A percentile compares a stretch with the other conserved stretches of the same genome.
phyloP scores from a whole-genome alignment of 2,888 invertebrate species.

The Cheilosia pagana region DNA sequence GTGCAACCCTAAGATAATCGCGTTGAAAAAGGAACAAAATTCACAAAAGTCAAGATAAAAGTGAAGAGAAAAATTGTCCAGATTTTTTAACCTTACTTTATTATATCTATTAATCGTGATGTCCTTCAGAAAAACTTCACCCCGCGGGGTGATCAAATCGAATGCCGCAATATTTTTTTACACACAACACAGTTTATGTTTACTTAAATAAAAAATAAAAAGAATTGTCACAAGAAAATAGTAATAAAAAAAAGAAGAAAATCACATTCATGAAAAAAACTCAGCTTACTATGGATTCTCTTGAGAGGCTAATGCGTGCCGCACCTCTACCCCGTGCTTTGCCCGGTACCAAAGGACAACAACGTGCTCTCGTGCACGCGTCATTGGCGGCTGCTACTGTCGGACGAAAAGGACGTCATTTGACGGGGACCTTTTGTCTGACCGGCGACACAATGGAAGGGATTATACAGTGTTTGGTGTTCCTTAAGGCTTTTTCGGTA shows the following conservation, averaged over 20 bases:
- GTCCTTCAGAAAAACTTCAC: slow-evolving; percentile 51
- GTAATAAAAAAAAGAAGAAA: slow-evolving; percentile 34
- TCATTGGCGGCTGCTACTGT: slow-evolving; percentile 88
- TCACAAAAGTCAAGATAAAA: not conserved
- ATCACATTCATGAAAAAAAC: slow-evolving; percentile 61
- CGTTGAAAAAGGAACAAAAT: not conserved
- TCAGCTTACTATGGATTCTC: slow-evolving; percentile 88
- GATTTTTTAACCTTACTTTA: not conserved
- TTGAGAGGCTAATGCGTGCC: slow-evolving; percentile 91
- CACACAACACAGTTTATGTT: slow-evolving; percentile 42
- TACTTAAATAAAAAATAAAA: slow-evolving; percentile 53
- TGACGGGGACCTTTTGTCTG: slow-evolving; percentile 94
- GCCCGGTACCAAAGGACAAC: slow-evolving; percentile 84
- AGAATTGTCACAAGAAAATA: slow-evolving; percentile 19
- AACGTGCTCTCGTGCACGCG: slow-evolving; percentile 90
- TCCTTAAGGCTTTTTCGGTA: slow-evolving; percentile 96
- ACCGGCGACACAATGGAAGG: slow-evolving; percentile 97
- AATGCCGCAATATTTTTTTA: slow-evolving; percentile 70
- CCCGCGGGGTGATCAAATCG: slow-evolving; percentile 73
- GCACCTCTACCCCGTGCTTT: slow-evolving; percentile 88
- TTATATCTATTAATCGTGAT: slow-evolving; percentile 42
- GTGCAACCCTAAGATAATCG: slow-evolving; percentile 39
- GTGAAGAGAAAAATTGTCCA: slow-evolving; percentile 4
- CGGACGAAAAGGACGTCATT: slow-evolving; percentile 91
- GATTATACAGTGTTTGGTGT: slow-evolving; percentile 95